A percentile compares a stretch with the other conserved stretches of the same genome.
phyloP scores from a whole-genome alignment of 2,797 vertebrate species.

The Nannoperca obscura region DNA sequence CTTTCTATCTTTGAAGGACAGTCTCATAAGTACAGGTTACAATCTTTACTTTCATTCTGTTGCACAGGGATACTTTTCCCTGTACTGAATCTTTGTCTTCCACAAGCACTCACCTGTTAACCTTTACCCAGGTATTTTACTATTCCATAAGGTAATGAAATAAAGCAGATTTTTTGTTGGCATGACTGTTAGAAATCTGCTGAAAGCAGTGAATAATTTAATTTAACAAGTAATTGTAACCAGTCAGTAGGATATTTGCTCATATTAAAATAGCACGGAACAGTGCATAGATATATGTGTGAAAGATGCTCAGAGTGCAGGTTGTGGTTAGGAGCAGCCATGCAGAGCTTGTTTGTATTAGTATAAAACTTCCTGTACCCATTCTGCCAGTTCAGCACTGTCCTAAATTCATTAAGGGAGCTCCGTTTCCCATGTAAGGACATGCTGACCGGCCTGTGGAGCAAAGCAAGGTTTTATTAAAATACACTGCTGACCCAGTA shows the following conservation, averaged over 20 bases:
- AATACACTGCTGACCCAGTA: conserved; percentile 25
- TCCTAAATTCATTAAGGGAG: conserved; percentile 62
- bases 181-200: neutral
- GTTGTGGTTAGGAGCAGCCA: conserved; percentile 15
- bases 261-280: neutral
- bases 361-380: conserved; percentile 55
- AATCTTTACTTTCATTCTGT: neutral
- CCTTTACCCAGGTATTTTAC: neutral
- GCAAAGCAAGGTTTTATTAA: conserved; percentile 42
- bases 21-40: too few species aligned
- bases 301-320: conserved; percentile 1
- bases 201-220: neutral
- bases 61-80: neutral
- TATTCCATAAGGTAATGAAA: neutral
- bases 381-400: conserved; percentile 63
- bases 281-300: neutral
- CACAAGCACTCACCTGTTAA: neutral
- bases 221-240: neutral
- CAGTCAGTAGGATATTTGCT: neutral
- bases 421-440: conserved; percentile 60
- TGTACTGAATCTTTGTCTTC: neutral
- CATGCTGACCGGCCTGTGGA: conserved; percentile 42
- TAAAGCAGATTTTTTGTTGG: neutral
- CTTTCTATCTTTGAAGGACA: too few species aligned
- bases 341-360: conserved; percentile 55